Conservation (phyloP, 2,888 invertebrate species). For the Drepana falcataria region DNA sequence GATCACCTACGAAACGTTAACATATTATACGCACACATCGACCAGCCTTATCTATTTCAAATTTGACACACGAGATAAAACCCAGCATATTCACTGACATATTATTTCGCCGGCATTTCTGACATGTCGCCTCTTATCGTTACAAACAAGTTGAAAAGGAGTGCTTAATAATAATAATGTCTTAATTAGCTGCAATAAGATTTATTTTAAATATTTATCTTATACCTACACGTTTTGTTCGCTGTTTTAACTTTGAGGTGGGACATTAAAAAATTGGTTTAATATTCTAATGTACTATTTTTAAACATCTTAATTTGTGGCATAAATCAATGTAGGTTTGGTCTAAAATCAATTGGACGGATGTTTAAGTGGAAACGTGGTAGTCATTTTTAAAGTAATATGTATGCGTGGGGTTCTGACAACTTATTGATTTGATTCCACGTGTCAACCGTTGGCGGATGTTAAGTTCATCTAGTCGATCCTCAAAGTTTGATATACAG, state of each 20-base stretch:
- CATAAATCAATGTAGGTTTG: not conserved
- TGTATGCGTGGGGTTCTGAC: too few relatives aligned
- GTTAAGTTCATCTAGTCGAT: too few relatives aligned
- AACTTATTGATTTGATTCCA: too few relatives aligned
- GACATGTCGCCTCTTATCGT: slow-evolving; percentile 33
- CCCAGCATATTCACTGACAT: slow-evolving; percentile 23
- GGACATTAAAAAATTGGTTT: slow-evolving; percentile 13
- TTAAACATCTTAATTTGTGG: not conserved
- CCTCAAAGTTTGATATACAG: too few relatives aligned
- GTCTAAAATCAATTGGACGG: not conserved
- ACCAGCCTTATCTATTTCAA: slow-evolving; percentile 53
- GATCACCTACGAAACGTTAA: slow-evolving; percentile 5
- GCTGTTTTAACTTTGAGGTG: slow-evolving; percentile 16
- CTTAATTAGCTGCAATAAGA: slow-evolving; percentile 54
- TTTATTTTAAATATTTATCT: slow-evolving; percentile 25
- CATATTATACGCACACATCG: slow-evolving; percentile 9
- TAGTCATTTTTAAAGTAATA: not conserved
- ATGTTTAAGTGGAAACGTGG: too few relatives aligned
- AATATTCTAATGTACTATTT: not conserved
- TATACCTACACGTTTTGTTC: slow-evolving; percentile 20
- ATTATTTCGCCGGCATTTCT: slow-evolving; percentile 24
- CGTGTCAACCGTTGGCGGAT: too few relatives aligned
- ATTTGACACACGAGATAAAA: slow-evolving; percentile 59
- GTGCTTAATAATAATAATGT: slow-evolving; percentile 38
- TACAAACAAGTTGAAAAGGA: slow-evolving; percentile 27